phyloP scores from a whole-genome alignment of 2,888 invertebrate species.

The Hypselothyrea guttata region DNA sequence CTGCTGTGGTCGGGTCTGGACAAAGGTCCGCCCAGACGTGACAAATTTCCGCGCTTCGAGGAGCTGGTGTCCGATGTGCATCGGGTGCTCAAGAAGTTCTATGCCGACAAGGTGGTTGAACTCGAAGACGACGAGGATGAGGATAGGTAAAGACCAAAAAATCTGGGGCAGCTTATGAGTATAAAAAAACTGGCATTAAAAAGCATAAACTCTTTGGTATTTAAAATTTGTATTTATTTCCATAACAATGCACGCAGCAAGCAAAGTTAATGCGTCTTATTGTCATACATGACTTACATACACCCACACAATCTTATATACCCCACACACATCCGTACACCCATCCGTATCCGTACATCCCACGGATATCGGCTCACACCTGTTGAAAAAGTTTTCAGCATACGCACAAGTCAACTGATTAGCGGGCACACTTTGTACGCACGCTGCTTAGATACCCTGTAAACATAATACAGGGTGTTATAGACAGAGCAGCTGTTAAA shows the following conservation, averaged over 20 bases:
- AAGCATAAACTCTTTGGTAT: constrained; percentile 14
- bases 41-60: constrained; percentile 78
- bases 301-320: background rate
- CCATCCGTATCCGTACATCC: background rate
- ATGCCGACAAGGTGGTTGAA: constrained; percentile 60
- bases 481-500: background rate
- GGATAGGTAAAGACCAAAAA: too few relatives aligned
- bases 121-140: constrained; percentile 44
- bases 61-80: constrained; percentile 68
- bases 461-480: background rate
- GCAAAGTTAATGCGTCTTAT: constrained; percentile 41
- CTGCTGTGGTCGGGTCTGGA: constrained; percentile 74
- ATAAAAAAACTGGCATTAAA: constrained; percentile 25
- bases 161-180: too few relatives aligned
- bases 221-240: constrained; percentile 20
- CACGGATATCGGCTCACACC: constrained; percentile 20
- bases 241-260: constrained; percentile 41
- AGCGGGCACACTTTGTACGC: constrained; percentile 17
- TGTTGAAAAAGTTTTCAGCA: constrained; percentile 27
- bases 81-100: constrained; percentile 75
- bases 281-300: constrained; percentile 18
- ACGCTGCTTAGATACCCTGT: constrained; percentile 18
- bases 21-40: constrained; percentile 79
- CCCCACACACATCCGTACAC: background rate
- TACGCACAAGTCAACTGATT: constrained; percentile 32